phyloP scores from a whole-genome alignment of 2,113 vertebrate species.

The Pica pica region DNA sequence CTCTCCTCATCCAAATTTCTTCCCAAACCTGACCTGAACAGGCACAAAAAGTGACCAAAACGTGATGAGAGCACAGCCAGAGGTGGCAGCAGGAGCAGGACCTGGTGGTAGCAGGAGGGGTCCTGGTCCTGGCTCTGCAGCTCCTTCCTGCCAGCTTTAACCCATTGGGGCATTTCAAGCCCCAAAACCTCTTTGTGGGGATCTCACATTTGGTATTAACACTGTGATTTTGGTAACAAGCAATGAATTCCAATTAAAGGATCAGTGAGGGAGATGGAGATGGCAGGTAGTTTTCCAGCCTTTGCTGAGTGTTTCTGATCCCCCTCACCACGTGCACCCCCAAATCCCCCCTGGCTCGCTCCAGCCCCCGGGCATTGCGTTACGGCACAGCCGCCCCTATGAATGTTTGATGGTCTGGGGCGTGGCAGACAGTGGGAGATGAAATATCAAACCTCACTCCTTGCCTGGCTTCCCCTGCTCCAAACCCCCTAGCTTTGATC shows the following conservation, averaged over 20 bases:
- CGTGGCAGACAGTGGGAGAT: not conserved
- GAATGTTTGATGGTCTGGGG: slow-evolving; percentile 26
- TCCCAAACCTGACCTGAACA: not conserved
- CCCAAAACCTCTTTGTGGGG: too few relatives aligned
- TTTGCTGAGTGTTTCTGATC: not conserved
- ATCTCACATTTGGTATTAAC: too few relatives aligned
- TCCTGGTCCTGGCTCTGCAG: not conserved
- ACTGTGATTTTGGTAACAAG: not conserved
- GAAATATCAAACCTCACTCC: slow-evolving; percentile 43
- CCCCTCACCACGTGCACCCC: not conserved
- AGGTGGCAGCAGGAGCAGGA: not conserved
- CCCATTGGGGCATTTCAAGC: not conserved
- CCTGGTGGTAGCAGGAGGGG: not conserved
- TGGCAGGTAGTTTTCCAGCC: not conserved
- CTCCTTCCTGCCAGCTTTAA: not conserved
- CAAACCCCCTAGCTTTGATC: not conserved
- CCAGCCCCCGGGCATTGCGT: not conserved
- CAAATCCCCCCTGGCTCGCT: not conserved
- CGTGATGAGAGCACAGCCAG: accelerated
- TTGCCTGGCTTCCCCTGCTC: not conserved
- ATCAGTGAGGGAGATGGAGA: not conserved
- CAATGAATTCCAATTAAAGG: not conserved
- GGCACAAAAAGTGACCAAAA: not conserved
- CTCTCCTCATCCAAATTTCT: not conserved
- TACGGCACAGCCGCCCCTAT: not conserved